These are phyloP conservation scores for Gallirallus australis DNA, from an alignment of 2,797 vertebrate species.

Conservation along the genomic window DNA sequence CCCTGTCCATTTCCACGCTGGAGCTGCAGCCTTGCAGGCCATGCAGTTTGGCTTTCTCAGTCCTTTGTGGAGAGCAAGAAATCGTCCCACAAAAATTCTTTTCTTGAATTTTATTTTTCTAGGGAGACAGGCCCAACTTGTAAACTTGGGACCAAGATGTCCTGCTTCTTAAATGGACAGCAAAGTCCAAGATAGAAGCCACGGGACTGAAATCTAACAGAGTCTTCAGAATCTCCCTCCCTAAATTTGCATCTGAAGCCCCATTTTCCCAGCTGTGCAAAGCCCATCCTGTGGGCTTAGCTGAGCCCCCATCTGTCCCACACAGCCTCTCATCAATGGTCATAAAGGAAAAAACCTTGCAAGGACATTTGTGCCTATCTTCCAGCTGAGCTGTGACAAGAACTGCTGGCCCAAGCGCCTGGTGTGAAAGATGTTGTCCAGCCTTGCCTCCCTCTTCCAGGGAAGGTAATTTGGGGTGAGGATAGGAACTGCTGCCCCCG, in stretches of 20 bases:
- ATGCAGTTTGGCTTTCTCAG: background rate
- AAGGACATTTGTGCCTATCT: background rate
- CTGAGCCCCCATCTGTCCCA: background rate
- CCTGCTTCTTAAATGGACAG: background rate
- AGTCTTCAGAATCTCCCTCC: background rate
- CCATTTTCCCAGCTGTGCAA: background rate
- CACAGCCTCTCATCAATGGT: background rate
- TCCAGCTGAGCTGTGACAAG: background rate
- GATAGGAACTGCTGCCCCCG: background rate
- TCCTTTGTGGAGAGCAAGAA: background rate
- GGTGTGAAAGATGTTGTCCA: background rate
- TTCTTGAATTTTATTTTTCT: background rate
- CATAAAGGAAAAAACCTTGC: background rate
- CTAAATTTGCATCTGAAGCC: background rate
- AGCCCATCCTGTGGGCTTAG: background rate
- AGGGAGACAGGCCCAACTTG: background rate
- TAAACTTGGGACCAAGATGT: background rate
- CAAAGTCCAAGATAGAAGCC: background rate
- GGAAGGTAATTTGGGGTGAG: background rate
- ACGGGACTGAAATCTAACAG: rapidly evolving
- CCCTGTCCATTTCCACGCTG: background rate
- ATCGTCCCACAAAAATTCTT: slow-evolving; percentile 27
- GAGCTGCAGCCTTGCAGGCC: background rate
- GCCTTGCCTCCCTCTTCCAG: background rate
- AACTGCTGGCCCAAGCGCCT: background rate